phyloP scores from a whole-genome alignment of 2,797 vertebrate genomes.

The Nyctalus aviator region DNA sequence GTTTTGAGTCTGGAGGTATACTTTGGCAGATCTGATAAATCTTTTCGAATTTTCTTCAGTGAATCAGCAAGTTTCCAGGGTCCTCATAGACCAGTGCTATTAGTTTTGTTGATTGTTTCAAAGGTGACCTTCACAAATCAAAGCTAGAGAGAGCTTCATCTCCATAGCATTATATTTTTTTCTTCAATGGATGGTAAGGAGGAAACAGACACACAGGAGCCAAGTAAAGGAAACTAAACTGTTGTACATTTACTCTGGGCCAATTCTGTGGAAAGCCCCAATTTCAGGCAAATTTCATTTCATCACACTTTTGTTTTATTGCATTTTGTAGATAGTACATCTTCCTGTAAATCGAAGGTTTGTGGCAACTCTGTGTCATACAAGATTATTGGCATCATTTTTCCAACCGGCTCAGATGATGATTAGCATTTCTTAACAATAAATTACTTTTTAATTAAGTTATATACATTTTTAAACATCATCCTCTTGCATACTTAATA shows the following conservation, averaged over 20 bases:
- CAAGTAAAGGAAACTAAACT: background rate
- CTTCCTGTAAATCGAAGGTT: background rate
- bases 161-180: constrained; percentile 8
- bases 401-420: background rate
- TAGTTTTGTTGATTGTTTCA: background rate
- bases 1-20: background rate
- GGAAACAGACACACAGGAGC: background rate
- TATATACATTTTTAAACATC: background rate
- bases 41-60: constrained; percentile 18
- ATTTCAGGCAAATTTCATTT: background rate
- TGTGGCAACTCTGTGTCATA: background rate
- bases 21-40: background rate
- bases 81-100: background rate
- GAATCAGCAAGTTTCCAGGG: constrained; percentile 28
- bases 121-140: constrained; percentile 19
- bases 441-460: background rate
- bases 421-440: background rate
- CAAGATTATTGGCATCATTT: background rate
- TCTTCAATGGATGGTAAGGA: background rate
- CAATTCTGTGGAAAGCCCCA: background rate
- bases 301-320: background rate
- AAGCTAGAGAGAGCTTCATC: background rate
- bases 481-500: background rate
- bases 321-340: background rate
- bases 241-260: background rate